These are phyloP conservation scores for Podilymbus podiceps DNA, from an alignment of 2,113 vertebrate genomes.

Conservation along the genomic window DNA sequence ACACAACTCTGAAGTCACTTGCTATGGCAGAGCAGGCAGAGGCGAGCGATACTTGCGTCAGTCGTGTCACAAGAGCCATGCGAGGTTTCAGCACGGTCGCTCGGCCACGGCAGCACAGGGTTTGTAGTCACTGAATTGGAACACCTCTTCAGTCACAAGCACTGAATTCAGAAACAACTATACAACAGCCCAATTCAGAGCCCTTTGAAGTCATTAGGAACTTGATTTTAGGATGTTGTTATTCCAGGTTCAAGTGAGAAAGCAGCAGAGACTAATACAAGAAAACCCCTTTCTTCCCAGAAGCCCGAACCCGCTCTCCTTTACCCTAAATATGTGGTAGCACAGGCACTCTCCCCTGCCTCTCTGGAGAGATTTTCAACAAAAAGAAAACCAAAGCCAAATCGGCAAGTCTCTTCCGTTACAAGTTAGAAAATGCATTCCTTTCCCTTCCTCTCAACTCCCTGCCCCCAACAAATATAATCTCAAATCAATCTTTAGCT, in stretches of 20 bases:
- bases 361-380: background rate
- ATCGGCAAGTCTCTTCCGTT: background rate
- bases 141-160: rapidly evolving
- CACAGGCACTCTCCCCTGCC: background rate
- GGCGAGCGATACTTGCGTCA: rapidly evolving
- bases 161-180: rapidly evolving
- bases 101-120: rapidly evolving
- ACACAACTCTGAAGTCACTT: background rate
- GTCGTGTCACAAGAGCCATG: rapidly evolving
- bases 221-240: background rate
- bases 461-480: background rate
- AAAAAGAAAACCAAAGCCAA: background rate
- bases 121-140: background rate
- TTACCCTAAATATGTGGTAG: background rate
- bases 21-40: background rate
- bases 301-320: background rate
- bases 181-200: background rate
- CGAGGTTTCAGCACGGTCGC: rapidly evolving
- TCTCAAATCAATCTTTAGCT: constrained; percentile 15
- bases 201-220: background rate
- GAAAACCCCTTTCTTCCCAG: rapidly evolving
- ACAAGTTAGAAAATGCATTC: background rate
- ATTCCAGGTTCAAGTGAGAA: background rate
- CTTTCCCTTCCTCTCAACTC: background rate
- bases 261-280: background rate